These are phyloP conservation scores for Agriopis aurantiaria DNA, from an alignment of 2,888 invertebrate genomes.

Conservation along the genomic window DNA sequence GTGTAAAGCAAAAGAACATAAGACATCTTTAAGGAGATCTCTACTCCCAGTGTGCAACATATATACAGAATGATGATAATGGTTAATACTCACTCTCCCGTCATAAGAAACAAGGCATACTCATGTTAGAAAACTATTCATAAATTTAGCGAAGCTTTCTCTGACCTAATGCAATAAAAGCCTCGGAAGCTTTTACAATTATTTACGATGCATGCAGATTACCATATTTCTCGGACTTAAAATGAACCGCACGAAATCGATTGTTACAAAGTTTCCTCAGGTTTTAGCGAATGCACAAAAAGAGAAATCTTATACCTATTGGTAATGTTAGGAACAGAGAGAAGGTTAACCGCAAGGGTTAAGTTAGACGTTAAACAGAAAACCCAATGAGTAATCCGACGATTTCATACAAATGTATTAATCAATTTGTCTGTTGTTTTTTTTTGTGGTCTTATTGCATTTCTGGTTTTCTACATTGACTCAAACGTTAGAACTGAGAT, in stretches of 20 bases:
- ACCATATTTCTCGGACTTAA: slow-evolving; percentile 25
- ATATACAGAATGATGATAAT: too few species aligned
- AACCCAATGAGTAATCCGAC: slow-evolving; percentile 40
- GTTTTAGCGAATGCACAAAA: slow-evolving; percentile 30
- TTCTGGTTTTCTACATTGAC: slow-evolving; percentile 14
- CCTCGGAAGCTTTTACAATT: slow-evolving; percentile 17
- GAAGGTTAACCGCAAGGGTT: slow-evolving; percentile 41
- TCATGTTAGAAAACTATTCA: background rate
- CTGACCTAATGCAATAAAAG: slow-evolving; percentile 19
- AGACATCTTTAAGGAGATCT: too few species aligned
- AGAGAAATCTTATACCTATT: slow-evolving; percentile 35
- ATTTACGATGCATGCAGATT: slow-evolving; percentile 16
- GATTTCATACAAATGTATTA: slow-evolving; percentile 28
- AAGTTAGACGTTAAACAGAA: slow-evolving; percentile 38
- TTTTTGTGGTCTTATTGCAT: slow-evolving; percentile 24
- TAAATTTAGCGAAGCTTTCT: slow-evolving; percentile 2
- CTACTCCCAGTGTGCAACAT: too few species aligned
- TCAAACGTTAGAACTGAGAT: slow-evolving; percentile 7
- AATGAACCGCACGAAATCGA: slow-evolving; percentile 24
- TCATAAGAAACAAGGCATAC: background rate
- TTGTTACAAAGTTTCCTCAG: slow-evolving; percentile 33
- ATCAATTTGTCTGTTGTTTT: background rate
- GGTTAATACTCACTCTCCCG: background rate
- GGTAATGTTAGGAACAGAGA: slow-evolving; percentile 18
- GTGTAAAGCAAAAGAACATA: too few species aligned